Percentiles rank a stretch among this genome's conserved stretches.
Evolutionary conservation across 2,888 invertebrate genomes (phyloP).

Genomic region (Gastracanthus pulcherrimus): DNA sequence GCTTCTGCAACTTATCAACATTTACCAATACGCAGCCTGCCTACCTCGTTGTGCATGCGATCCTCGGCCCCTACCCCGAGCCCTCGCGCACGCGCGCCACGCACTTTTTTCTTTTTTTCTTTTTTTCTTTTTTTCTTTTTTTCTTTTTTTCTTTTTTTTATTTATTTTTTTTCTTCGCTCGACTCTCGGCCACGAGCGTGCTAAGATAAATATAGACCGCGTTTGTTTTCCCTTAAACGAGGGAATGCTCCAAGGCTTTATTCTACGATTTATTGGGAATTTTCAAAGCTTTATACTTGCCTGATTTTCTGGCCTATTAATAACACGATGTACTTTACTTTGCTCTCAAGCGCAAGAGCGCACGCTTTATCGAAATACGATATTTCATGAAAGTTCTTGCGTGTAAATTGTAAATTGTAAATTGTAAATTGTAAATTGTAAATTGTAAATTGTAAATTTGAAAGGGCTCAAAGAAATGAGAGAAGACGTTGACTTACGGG

Average conservation of each 20-base stretch:
- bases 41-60: too few species aligned
- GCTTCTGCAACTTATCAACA: conserved; percentile 46
- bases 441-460: too few species aligned
- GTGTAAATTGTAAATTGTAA: too few species aligned
- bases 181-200: neutral
- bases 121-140: too few species aligned
- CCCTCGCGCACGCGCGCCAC: neutral
- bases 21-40: too few species aligned
- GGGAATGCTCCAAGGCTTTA: conserved; percentile 49
- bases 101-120: neutral
- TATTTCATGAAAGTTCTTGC: too few species aligned
- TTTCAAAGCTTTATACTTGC: conserved; percentile 40
- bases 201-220: neutral
- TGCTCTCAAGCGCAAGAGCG: neutral
- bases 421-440: too few species aligned
- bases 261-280: conserved; percentile 51
- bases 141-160: neutral
- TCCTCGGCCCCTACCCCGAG: neutral
- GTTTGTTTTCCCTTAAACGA: conserved; percentile 24
- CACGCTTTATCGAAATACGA: too few species aligned
- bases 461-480: neutral
- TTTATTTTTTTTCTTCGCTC: neutral
- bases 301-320: conserved; percentile 35
- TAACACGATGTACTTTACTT: neutral
- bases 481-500: conserved; percentile 9